Base-by-base conservation (phyloP, 2,888 invertebrate genomes). In the Morpho helenor region DNA sequence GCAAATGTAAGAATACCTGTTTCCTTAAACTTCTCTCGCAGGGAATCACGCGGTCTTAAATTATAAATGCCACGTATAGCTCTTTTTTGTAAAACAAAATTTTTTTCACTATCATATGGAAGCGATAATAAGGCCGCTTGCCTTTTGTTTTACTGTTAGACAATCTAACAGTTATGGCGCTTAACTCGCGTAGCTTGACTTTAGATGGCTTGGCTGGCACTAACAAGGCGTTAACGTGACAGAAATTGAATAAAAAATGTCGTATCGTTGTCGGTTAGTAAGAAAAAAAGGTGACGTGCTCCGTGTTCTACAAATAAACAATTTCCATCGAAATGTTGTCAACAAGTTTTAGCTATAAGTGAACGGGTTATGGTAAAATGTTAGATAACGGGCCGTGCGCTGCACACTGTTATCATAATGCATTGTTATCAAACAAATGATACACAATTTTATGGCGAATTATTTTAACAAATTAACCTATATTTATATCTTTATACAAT, bases 311-410 rank as follows among this genome's bases (percentile, higher is more conserved):
- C 40, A 49, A 49, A 49, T 40, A 49, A 6, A 31, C 5, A 31
- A 31, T 31, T 31, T 31, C 31, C 31, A 31, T 31, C 31, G 5
- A 31, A 52, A 45, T 44, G 43, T 45, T 45, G 2, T 9, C 9
- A 8, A 16, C 10, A 39, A 45, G 8, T 41, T 44, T 43, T 45
- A 52, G 44, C 44, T 52, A 44, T 31, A 7, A 6, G 39, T 7
- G 3, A 9, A 53, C 53, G 7, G 46, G 53, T 53, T 53, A 47
- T 53, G 52, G 8, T 53, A 40, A 40, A 39, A 53, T 47, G 40
- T 39, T 46, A 53, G 53, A 53, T 53, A 53, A 45, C 31, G 16
- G 39, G 7, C 16, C 9, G 7, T 39, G 16, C 9, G 9, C n/a
- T 39, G 53, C 40, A 7, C 16, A 16, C 22, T 41, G 9, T 46